These are phyloP conservation scores for Cryptocephalus primarius DNA, from an alignment of 2,888 invertebrate genomes.

Conservation along the genomic window DNA sequence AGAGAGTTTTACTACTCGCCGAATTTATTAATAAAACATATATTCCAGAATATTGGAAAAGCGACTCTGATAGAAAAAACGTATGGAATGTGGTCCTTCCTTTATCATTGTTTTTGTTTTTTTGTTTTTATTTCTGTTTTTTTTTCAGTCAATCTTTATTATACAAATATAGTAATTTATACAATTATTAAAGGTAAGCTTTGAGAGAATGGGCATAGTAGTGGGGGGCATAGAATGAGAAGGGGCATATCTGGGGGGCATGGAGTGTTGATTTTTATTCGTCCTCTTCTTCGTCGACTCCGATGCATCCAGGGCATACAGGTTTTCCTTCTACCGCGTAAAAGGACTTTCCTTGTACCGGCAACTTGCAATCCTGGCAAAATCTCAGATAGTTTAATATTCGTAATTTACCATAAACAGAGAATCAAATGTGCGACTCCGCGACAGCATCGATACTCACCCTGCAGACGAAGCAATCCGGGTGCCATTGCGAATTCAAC, in stretches of 20 bases:
- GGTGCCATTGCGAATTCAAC: constrained; percentile 95
- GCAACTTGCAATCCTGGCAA: constrained; percentile 80
- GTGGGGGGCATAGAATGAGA: constrained; percentile 9
- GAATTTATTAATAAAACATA: too few relatives aligned
- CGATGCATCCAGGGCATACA: constrained; percentile 88
- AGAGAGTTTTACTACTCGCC: too few relatives aligned
- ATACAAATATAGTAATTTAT: constrained; percentile 37
- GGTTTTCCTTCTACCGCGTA: constrained; percentile 96
- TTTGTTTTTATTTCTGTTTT: constrained; percentile 31
- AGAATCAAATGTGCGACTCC: too few relatives aligned
- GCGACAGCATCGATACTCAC: constrained; percentile 48
- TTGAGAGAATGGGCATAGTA: not conserved
- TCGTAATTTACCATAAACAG: not conserved
- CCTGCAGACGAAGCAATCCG: constrained; percentile 97
- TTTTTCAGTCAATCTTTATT: constrained; percentile 31
- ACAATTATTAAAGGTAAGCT: constrained; percentile 27
- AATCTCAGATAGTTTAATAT: not conserved
- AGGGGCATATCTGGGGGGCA: constrained; percentile 19
- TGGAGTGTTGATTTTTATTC: constrained; percentile 35
- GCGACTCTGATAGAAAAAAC: not conserved
- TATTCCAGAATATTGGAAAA: too few relatives aligned
- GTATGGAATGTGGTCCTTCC: constrained; percentile 19
- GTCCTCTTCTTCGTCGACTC: constrained; percentile 76
- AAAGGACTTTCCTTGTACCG: constrained; percentile 91
- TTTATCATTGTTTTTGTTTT: constrained; percentile 33